Conservation (phyloP, 2,113 vertebrate species). For the Nannospalax galili region DNA sequence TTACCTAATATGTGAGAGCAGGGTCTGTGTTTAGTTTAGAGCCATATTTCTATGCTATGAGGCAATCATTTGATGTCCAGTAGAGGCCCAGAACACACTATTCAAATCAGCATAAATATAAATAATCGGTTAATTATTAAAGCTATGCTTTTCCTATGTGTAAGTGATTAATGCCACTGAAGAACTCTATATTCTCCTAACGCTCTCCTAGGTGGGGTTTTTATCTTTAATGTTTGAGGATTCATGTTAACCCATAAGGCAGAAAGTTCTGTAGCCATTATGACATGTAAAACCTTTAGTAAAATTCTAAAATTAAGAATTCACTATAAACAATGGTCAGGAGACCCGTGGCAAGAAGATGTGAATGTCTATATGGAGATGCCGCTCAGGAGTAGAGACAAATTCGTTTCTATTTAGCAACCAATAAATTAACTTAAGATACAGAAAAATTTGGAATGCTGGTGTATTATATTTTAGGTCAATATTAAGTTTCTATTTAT, state of each 20-base stretch:
- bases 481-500: not conserved
- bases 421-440: not conserved
- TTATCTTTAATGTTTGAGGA: not conserved
- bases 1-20: not conserved
- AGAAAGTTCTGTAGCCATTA: not conserved
- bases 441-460: not conserved
- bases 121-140: not conserved
- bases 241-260: not conserved
- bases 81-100: not conserved
- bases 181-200: not conserved
- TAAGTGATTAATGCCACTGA: not conserved
- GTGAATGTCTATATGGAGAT: not conserved
- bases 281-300: not conserved
- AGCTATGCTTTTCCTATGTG: not conserved
- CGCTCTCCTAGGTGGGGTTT: not conserved
- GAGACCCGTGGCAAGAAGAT: not conserved
- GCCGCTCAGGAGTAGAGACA: no score
- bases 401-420: not conserved
- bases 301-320: slow-evolving; percentile 29
- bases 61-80: not conserved
- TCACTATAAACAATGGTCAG: not conserved
- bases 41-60: not conserved
- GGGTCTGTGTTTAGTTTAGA: not conserved
- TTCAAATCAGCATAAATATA: not conserved
- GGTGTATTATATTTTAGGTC: not conserved